Percentiles rank a stretch among this genome's conserved stretches.
Conservation (phyloP, 1,140 invertebrate species). For the Harpegnathos saltator region DNA sequence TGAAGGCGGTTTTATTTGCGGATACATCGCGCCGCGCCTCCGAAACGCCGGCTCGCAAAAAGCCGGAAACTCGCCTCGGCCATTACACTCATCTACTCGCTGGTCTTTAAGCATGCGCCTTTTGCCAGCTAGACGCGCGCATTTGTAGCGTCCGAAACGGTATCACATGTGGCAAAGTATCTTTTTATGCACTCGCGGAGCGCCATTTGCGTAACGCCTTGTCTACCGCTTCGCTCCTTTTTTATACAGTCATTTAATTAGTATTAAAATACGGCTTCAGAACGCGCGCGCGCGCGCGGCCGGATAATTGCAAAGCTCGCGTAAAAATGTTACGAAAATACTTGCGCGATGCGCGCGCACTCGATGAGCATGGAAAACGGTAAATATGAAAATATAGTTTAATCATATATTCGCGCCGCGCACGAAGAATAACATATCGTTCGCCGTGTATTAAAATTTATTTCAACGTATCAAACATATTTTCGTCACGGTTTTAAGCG, state of each 20-base stretch:
- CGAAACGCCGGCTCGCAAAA: slow-evolving; percentile 12
- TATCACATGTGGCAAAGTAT: slow-evolving; percentile 32
- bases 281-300: neutral
- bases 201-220: neutral
- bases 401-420: neutral
- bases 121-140: neutral
- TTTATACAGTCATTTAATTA: slow-evolving; percentile 25
- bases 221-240: neutral
- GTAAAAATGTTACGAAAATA: slow-evolving; percentile 33
- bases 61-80: slow-evolving; percentile 29
- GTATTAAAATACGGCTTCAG: slow-evolving; percentile 32
- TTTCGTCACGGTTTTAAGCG: slow-evolving; percentile 33
- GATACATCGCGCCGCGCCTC: slow-evolving; percentile 17
- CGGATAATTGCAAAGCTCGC: slow-evolving; percentile 22
- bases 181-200: slow-evolving; percentile 28
- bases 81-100: slow-evolving; percentile 49
- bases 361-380: neutral
- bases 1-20: slow-evolving; percentile 38
- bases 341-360: neutral
- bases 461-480: neutral
- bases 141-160: slow-evolving; percentile 16
- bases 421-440: too few relatives aligned
- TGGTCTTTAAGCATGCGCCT: slow-evolving; percentile 51
- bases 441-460: too few relatives aligned
- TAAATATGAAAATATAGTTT: slow-evolving; percentile 10